Conservation (phyloP, 2,888 invertebrate genomes). For the Buathra laborator region DNA sequence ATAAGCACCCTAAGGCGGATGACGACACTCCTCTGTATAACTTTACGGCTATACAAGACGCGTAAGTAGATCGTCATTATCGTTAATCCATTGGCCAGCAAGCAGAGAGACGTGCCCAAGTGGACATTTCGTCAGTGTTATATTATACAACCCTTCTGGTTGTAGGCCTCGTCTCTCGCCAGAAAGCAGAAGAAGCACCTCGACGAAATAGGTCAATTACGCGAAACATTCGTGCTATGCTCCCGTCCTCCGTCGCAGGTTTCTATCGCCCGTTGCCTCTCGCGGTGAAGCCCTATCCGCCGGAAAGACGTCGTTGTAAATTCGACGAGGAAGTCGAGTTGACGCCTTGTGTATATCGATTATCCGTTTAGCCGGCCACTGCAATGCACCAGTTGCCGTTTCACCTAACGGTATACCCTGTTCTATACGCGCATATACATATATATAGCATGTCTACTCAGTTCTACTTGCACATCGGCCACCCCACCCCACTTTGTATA, state of each 20-base stretch:
- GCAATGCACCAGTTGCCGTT: conserved; percentile 80
- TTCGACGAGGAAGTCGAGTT: conserved; percentile 75
- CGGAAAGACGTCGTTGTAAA: conserved; percentile 70
- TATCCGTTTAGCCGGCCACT: conserved; percentile 80
- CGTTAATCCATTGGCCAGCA: conserved; percentile 71
- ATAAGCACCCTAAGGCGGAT: background rate
- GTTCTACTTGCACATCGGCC: background rate
- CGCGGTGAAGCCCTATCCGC: conserved; percentile 35
- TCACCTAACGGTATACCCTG: conserved; percentile 22
- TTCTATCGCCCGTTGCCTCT: background rate
- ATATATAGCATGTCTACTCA: conserved; percentile 3
- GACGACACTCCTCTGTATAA: background rate
- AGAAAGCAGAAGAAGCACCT: conserved; percentile 31
- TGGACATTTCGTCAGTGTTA: conserved; percentile 63
- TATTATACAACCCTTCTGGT: conserved; percentile 49
- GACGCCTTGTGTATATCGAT: conserved; percentile 81
- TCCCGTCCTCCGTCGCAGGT: conserved; percentile 16
- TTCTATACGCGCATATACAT: background rate
- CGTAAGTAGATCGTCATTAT: conserved; percentile 67
- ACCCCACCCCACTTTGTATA: conserved; percentile 28
- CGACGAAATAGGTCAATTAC: conserved; percentile 76
- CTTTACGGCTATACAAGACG: conserved; percentile 16
- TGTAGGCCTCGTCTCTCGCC: conserved; percentile 21
- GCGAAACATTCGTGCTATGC: conserved; percentile 69
- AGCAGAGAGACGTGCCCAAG: conserved; percentile 74